Evolutionary conservation across 2,113 vertebrate genomes (phyloP), one percentile per base, ranked within the genome.

Genomic region (Lepus europaeus): DNA sequence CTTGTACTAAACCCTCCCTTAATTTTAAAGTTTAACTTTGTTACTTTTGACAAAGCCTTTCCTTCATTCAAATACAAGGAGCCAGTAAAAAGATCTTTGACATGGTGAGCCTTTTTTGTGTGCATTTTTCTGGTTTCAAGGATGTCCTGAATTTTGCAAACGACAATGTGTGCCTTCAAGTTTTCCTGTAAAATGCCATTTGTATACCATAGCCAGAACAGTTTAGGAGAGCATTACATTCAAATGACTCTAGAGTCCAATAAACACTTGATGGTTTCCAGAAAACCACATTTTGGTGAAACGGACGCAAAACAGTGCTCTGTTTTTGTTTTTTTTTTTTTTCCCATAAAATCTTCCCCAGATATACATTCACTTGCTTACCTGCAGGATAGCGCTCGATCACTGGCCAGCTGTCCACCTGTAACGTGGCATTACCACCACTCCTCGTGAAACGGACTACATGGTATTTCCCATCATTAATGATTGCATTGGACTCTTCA

Each of bases 391-490:
- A 99, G 77, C 99, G 99, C 98, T 99, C 99, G 92, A 99, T 99
- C 98, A 99, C 98, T 2, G 99, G 99, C 98, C 99, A 99, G 99
- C 99, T 99, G 99, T 99, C 99, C 99, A 99, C 99, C 98, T 99
- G 99, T 93, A 99, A 99, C 4, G 99, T 99, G 99, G 99, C 99
- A 97, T 99, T 99, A 98, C 99, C 99, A 76, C 99, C 99, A 97
- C 99, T 99, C 98, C 99, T 98, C 2, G 99, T 99, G 98, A 99
- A 99, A 98, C 99, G 99, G 96, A 99, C 99, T 98, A 99, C 99
- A 92, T 99, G 99, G 98, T 99, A 99, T 98, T 99, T 99, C 94
- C 99, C 99, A 95, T 99, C 99, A 94, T 99, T 99, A 98, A 99
- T 99, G 98, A 99, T 99, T 98, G 99, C 99, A 98, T 99, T 98